These are phyloP conservation scores for Labia minor DNA, from an alignment of 2,888 invertebrate species.

Conservation along the genomic window DNA sequence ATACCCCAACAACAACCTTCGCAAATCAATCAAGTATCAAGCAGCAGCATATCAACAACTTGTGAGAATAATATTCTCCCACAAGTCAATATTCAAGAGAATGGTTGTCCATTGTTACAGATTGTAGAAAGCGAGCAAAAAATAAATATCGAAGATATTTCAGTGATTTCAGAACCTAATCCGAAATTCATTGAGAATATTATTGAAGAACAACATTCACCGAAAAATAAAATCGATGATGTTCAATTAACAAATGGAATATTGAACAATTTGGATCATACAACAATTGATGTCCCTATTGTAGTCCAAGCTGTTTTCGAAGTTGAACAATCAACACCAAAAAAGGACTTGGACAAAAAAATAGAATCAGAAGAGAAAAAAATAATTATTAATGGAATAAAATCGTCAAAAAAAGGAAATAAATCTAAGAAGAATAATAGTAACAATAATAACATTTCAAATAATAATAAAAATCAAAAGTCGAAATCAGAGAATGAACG, in stretches of 20 bases:
- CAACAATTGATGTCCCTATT: not conserved
- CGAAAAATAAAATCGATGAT: not conserved
- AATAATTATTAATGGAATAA: not conserved
- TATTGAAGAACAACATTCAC: not conserved
- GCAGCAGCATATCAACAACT: conserved; percentile 3
- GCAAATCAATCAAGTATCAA: not conserved
- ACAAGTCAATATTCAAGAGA: not conserved
- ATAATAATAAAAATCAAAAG: conserved; percentile 14
- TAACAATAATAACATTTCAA: not conserved
- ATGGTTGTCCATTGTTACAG: not conserved
- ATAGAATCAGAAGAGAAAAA: not conserved
- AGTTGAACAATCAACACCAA: not conserved
- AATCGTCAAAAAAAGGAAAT: not conserved
- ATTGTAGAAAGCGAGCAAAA: not conserved
- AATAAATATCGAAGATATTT: not conserved
- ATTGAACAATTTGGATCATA: not conserved
- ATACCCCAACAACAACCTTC: not conserved
- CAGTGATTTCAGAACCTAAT: not conserved
- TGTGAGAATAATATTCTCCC: not conserved
- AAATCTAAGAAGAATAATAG: conserved; percentile 13
- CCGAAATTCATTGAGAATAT: not conserved
- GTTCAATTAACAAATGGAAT: not conserved
- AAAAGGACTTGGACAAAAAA: not conserved
- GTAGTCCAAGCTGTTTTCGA: not conserved
- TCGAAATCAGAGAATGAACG: conserved; percentile 7